phyloP scores from a whole-genome alignment of 1,140 invertebrate genomes.

The Atopsyche davidsoni region DNA sequence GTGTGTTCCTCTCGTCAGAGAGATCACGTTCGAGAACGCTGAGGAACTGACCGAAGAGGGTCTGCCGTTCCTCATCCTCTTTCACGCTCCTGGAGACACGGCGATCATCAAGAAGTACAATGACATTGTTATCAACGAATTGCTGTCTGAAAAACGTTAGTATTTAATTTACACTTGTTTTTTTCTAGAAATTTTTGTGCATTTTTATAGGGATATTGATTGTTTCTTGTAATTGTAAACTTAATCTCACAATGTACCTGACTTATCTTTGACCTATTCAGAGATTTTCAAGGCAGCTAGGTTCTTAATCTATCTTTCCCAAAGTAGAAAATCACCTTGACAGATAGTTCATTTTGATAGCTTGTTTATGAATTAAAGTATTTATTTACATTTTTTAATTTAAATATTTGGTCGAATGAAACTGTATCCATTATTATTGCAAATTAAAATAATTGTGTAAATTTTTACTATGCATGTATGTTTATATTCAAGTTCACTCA shows the following conservation, averaged over 20 bases:
- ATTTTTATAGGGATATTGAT: no score
- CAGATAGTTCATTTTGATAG: no score
- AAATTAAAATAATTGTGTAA: no score
- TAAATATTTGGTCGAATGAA: no score
- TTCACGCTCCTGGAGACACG: conserved; percentile 83
- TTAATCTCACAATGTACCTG: conserved; percentile 8
- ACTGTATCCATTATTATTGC: no score
- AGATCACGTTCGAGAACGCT: conserved; percentile 99
- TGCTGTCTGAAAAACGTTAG: conserved; percentile 88
- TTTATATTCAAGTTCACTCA: no score
- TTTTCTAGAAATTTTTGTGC: conserved; percentile 1
- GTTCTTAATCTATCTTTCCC: no score
- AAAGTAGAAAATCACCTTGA: no score
- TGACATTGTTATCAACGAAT: conserved; percentile 69
- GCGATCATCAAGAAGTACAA: conserved; percentile 84
- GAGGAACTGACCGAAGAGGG: conserved; percentile 99
- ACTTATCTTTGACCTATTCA: conserved; percentile 26
- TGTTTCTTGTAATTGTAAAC: conserved; percentile 12
- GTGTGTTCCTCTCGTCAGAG: conserved; percentile 81
- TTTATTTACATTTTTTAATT: conserved; percentile 8
- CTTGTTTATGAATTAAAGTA: no score
- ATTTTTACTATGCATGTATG: no score
- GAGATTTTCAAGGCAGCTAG: no score
- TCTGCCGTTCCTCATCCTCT: conserved; percentile 96
- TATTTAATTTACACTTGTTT: conserved; percentile 30